Conservation (phyloP, 2,797 vertebrate species). For the Periophthalmus magnuspinnatus region DNA sequence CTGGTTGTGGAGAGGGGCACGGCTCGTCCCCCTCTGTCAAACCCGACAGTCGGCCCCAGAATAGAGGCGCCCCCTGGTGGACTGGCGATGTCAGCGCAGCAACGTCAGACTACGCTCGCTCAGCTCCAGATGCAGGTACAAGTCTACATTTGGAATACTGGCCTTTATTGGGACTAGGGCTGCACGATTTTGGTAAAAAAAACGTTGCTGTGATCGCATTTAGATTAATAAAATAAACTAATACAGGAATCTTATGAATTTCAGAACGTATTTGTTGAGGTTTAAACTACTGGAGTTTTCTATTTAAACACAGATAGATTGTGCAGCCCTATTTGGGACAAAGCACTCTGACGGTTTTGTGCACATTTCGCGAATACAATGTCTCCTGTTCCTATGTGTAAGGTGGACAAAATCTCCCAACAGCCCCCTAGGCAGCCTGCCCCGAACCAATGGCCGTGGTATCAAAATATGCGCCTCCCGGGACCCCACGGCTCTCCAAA, state of each 20-base stretch:
- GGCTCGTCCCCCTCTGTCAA: constrained; percentile 57
- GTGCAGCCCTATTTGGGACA: neutral
- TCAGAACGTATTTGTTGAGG: too few species aligned
- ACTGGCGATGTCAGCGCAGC: constrained; percentile 64
- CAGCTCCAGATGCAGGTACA: constrained; percentile 84
- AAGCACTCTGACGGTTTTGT: neutral
- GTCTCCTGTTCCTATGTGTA: constrained; percentile 41
- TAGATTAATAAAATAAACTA: too few species aligned
- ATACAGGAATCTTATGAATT: too few species aligned
- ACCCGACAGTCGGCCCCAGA: constrained; percentile 63
- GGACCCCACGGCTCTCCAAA: constrained; percentile 68
- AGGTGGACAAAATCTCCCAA: constrained; percentile 82
- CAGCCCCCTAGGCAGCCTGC: constrained; percentile 73
- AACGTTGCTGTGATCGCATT: too few species aligned
- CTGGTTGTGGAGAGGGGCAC: constrained; percentile 76
- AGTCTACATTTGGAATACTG: neutral
- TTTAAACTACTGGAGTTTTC: too few species aligned
- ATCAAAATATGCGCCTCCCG: constrained; percentile 71
- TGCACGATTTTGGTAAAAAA: too few species aligned
- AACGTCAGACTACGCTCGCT: constrained; percentile 79
- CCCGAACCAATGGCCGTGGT: constrained; percentile 80
- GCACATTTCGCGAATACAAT: constrained; percentile 1
- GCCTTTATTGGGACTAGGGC: neutral
- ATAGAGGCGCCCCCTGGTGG: constrained; percentile 55
- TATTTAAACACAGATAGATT: too few species aligned